Evolutionary conservation across 2,888 invertebrate genomes (phyloP).

Genomic region (Hanleya hanleyi): DNA sequence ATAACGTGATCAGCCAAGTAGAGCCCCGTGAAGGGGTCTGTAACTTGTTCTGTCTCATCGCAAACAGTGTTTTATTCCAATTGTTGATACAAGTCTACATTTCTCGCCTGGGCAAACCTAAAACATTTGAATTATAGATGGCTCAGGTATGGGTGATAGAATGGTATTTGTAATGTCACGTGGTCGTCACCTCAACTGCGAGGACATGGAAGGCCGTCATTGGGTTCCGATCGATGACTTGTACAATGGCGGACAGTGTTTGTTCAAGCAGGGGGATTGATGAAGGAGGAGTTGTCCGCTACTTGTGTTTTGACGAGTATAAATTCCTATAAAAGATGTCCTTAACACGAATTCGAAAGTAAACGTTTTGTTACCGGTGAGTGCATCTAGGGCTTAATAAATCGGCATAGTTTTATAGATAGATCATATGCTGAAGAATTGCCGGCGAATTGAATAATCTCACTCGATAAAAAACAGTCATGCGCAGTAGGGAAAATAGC

Average conservation of each 20-base stretch:
- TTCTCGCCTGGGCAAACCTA: neutral
- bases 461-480: too few species aligned
- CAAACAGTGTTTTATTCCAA: neutral
- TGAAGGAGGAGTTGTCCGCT: neutral
- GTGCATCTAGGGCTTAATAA: too few species aligned
- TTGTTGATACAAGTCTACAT: neutral
- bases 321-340: neutral
- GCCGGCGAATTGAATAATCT: too few species aligned
- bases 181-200: too few species aligned
- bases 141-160: neutral
- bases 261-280: neutral
- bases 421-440: too few species aligned
- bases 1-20: too few species aligned
- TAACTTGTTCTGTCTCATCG: neutral
- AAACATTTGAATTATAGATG: neutral
- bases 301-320: neutral
- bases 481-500: too few species aligned
- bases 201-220: too few species aligned
- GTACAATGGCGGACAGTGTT: neutral
- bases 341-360: neutral
- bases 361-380: neutral
- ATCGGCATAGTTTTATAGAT: too few species aligned
- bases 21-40: too few species aligned
- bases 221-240: too few species aligned
- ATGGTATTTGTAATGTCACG: too few species aligned